Evolutionary conservation across 2,113 vertebrate species (phyloP), one percentile per base, ranked within the genome.

Genomic region (Cervus canadensis): DNA sequence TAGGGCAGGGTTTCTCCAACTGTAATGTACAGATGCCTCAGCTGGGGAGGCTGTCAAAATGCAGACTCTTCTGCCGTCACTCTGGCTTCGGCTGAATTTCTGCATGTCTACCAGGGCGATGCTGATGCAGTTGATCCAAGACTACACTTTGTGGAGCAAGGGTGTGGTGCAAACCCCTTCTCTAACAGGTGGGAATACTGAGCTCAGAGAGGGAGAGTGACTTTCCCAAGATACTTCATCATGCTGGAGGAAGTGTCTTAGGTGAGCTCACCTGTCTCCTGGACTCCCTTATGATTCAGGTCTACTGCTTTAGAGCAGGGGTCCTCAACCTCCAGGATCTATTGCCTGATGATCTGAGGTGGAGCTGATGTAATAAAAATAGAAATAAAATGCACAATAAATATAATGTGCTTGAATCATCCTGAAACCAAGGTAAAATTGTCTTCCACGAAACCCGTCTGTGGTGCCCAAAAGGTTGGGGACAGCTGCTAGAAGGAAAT

Each of bases 131-230:
- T n/a, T n/a, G 26, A 62, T 52, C 64, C 82, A 26, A 36, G 71
- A 52, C 36, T 50, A 48, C 9, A 1, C 6, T 56, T 36, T 16
- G 3, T 6, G 23, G 36, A 83, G 43, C 33, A 3, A 15, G 40
- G 36, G 28, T 67, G 23, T 16, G 0, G 21, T 21, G 30, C 13
- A 15, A 0, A 21, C 50, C 2, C 3, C 11, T 60, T 60, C 19
- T 40, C 1, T 16, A 6, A 23, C 26, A 19, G n/a, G 19, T 43
- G 30, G 57, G 36, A 26, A 59, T 36, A 15, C 60, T 7, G 64
- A 95, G 26, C 43, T 26, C 50, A 15, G 57, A 43, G 10, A 1
- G 6, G 45, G 9, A 57, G 26, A 54, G 11, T 15, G 43, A 17
- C 50, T 62, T 81, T 90, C 36, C 28, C 87, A 21, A 45, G 36